Base-by-base conservation (phyloP, 2,797 vertebrate genomes). In the Nannoperca obscura region DNA sequence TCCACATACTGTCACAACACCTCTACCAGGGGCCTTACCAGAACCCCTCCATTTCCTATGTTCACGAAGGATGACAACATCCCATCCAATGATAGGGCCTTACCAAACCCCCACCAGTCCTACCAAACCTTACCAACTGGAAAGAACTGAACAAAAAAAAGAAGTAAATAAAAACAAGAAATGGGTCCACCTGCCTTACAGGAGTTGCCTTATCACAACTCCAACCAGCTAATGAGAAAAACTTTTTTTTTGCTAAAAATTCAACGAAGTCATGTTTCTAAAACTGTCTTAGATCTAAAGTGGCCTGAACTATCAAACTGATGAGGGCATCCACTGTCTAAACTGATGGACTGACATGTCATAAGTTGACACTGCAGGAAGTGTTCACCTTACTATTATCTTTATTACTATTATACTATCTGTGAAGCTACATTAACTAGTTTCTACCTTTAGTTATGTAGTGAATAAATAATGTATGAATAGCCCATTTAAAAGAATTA, bases 11-110 rank as follows among this genome's bases (percentile, higher is more conserved):
- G 71, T 79, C 78, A 83, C 84, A 86, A 78, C 81, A 82, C 42
- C 52, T 76, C 83, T 82, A 82, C 19, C 55, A 58, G 89, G 91
- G 93, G 89, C 88, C 93, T 94, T 93, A 93, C 92, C 92, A 89
- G 24, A 86, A 89, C 90, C 88, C 76, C 85, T 71, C 85, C 62
- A 82, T 55, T 70, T 58, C 58, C 86, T 74, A 59, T 63, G 44
- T 47, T 86, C 76, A 79, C 82, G 14, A 42, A 79, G 44, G 24
- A 81, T 79, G 63, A 80, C 84, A 86, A 74, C 69, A 81, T 83
- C 80, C 81, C 74, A 77, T 72, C 84, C 84, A 78, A 61, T 74
- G 76, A 85, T 17, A 85, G 91, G 92, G 93, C 88, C 93, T 94
- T 94, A 94, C 92, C 93, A 93, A 89, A 91, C 88, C 91, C 91